A percentile compares a stretch with the other conserved stretches of the same genome.
phyloP scores from a whole-genome alignment of 1,140 invertebrate species.

The Bombyx mori region ASM3026992v2 NC_085107.1:17255501-17256000 shows the following conservation, averaged over 20 bases:
- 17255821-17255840: conserved; percentile 42
- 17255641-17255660: no score
- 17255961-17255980: not conserved
- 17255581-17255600: no score
- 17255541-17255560: no score
- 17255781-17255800: conserved; percentile 53
- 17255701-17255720: no score
- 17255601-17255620: no score
- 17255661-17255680: no score
- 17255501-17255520: no score
- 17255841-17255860: conserved; percentile 50
- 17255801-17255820: conserved; percentile 44
- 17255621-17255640: no score
- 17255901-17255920: conserved; percentile 60
- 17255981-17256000: not conserved
- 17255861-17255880: conserved; percentile 55
- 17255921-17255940: conserved; percentile 58
- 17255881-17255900: conserved; percentile 44
- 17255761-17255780: conserved; percentile 57
- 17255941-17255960: conserved; percentile 4
- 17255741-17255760: not conserved
- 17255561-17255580: no score
- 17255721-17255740: not conserved
- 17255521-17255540: no score
- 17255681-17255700: no score